Evolutionary conservation across 2,113 vertebrate species (phyloP).

Genomic region (Neotoma lepida): DNA sequence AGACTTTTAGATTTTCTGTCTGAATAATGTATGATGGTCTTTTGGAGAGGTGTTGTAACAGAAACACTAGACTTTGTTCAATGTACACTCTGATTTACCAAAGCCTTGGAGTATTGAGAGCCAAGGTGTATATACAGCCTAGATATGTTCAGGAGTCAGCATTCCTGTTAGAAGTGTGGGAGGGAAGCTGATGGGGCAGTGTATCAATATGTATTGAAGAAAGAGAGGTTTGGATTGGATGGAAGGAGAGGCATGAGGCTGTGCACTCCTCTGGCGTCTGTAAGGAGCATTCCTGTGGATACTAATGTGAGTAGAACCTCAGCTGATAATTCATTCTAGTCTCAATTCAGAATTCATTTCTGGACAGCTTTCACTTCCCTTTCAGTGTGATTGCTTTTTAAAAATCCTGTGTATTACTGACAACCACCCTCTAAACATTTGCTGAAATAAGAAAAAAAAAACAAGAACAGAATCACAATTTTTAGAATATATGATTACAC

Average conservation of each 20-base stretch:
- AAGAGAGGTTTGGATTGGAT: neutral
- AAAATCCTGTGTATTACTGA: neutral
- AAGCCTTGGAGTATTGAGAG: neutral
- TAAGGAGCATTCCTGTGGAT: neutral
- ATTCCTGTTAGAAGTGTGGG: neutral
- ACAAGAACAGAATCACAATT: neutral
- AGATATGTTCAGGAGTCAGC: neutral
- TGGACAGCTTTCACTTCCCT: neutral
- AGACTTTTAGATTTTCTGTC: neutral
- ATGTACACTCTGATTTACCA: neutral
- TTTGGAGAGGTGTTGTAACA: neutral
- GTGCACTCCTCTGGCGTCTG: neutral
- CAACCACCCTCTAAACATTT: neutral
- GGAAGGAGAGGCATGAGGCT: neutral
- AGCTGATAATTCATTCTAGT: neutral
- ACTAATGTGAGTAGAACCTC: neutral
- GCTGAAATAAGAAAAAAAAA: neutral
- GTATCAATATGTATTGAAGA: accelerated
- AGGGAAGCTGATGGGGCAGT: neutral
- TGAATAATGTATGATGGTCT: neutral
- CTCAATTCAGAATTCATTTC: neutral
- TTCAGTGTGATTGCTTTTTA: neutral
- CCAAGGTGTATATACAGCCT: neutral
- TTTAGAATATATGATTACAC: neutral
- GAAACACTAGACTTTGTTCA: neutral